Base-by-base conservation (phyloP, 2,797 vertebrate genomes). In the Melanotaenia pygmaea region DNA sequence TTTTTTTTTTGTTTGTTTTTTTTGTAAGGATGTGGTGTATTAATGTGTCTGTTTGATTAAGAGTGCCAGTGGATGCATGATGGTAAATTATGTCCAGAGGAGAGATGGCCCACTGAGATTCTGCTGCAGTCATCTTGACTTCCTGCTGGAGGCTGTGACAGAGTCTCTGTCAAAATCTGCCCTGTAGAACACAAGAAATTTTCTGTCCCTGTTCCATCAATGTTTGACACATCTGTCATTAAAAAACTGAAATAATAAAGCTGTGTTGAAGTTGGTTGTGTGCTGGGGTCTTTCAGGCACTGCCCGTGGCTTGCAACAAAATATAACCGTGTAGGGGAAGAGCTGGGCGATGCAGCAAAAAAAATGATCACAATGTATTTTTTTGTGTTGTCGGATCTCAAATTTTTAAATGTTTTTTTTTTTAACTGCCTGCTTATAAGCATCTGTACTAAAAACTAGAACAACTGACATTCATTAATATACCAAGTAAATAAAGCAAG, bases 41-140 rank as follows among this genome's bases (percentile, higher is more conserved):
- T 75, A 61, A 68, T 73, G 11, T 5, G 59, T 60, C 30, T 43
- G 43, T 82, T 77, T 81, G 77, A 82, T 79, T 63, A 61, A 64
- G 26, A 50, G 59, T 14, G 11, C 9, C 2, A 28, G 67, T 67
- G 40, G 73, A 60, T 58, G 72, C 30, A 40, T 2, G 60, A 34
- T 65, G 62, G 26, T 65, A 66, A 77, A 80, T 80, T 22, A 59
- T 73, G 82, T 88, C 80, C 81, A 81, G 66, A 75, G 38, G 71
- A 88, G 65, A 67, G 70, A 70, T 16, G 66, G 40, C 85, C 84
- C 70, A 30, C 81, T 71, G 90, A 80, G 86, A 76, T 58, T 70
- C 58, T 61, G 22, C 79, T 28, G 75, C 79, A 0, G 18, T 88
- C 78, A 61, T 84, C 69, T 34, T 72, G 53, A 81, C 73, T 81